Conservation (phyloP, 2,113 vertebrate genomes). For the Tenrec ecaudatus region DNA sequence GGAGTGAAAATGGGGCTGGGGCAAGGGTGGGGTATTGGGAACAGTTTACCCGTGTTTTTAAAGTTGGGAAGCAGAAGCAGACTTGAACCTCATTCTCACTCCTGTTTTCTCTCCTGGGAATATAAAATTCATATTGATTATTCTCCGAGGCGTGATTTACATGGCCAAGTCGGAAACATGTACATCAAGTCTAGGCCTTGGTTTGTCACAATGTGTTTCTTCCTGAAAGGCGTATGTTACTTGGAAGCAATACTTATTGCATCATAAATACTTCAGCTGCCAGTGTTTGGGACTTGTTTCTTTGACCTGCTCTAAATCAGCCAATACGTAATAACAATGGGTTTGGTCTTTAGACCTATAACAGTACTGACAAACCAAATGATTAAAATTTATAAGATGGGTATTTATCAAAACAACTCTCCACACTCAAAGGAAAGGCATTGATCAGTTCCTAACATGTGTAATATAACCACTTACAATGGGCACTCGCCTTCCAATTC, state of each 20-base stretch:
- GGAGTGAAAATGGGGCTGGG: conserved; percentile 11
- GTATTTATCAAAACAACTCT: conserved; percentile 75
- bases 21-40: neutral
- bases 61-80: conserved; percentile 47
- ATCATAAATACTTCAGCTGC: conserved; percentile 74
- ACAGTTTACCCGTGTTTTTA: conserved; percentile 23
- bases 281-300: conserved; percentile 65
- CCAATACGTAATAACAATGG: conserved; percentile 70
- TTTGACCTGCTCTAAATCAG: conserved; percentile 73
- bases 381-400: conserved; percentile 71
- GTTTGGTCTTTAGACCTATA: conserved; percentile 65
- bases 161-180: conserved; percentile 69
- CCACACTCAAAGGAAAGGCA: conserved; percentile 63
- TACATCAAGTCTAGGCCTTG: conserved; percentile 70
- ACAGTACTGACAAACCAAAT: conserved; percentile 32
- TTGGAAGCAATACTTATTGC: conserved; percentile 52
- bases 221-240: conserved; percentile 16
- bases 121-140: conserved; percentile 74
- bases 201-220: conserved; percentile 60
- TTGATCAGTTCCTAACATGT: conserved; percentile 34
- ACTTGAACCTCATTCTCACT: neutral
- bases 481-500: conserved; percentile 29
- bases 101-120: conserved; percentile 31
- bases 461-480: conserved; percentile 26
- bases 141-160: conserved; percentile 74